These are phyloP conservation scores for Clinocottus analis DNA, from an alignment of 2,113 vertebrate genomes.

Conservation along the genomic window DNA sequence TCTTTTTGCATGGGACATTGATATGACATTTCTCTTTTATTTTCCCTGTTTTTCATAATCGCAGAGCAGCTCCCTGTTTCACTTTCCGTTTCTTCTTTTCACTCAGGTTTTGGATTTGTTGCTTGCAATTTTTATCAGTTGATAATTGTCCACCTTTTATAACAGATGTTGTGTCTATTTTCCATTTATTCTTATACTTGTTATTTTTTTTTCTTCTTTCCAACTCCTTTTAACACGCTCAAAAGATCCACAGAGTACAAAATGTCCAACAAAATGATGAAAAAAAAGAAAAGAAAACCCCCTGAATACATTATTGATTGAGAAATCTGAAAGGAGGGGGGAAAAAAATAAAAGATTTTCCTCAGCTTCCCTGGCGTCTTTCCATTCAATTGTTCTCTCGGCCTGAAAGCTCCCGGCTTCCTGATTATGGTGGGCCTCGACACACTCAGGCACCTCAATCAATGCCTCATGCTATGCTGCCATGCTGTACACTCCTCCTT, in stretches of 20 bases:
- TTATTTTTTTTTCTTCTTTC: constrained; percentile 15
- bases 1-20: constrained; percentile 27
- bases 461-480: constrained; percentile 54
- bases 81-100: not conserved
- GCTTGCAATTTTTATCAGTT: not conserved
- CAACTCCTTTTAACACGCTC: not conserved
- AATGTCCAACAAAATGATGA: not conserved
- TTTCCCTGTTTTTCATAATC: not conserved
- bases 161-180: constrained; percentile 14
- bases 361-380: constrained; percentile 23
- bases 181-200: not conserved
- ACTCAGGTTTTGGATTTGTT: constrained; percentile 1
- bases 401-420: constrained; percentile 57
- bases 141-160: not conserved
- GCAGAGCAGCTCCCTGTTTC: constrained; percentile 24
- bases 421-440: constrained; percentile 59
- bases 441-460: constrained; percentile 70
- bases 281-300: not conserved
- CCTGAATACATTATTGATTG: constrained; percentile 53
- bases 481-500: constrained; percentile 40
- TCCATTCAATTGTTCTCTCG: constrained; percentile 68
- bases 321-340: constrained; percentile 28
- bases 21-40: constrained; percentile 36
- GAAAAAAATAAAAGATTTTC: constrained; percentile 12
- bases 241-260: constrained; percentile 1